phyloP scores from a whole-genome alignment of 2,888 invertebrate genomes.

The Chrysopilus asiliformis region DNA sequence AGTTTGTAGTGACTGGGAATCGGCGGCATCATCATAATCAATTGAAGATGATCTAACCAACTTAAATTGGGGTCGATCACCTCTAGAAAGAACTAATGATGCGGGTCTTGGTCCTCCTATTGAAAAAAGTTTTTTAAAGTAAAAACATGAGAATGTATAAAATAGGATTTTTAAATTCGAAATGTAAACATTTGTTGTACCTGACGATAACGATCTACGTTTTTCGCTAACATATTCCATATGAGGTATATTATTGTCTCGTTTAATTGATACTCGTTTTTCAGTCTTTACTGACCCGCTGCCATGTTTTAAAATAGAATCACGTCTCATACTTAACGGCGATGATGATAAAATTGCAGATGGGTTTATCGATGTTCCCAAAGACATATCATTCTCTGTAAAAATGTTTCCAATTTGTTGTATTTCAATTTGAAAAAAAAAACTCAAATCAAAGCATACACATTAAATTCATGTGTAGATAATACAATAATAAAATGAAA shows the following conservation, averaged over 20 bases:
- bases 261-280: slow-evolving; percentile 34
- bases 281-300: slow-evolving; percentile 20
- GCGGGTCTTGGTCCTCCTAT: slow-evolving; percentile 35
- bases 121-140: no score
- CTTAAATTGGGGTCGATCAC: slow-evolving; percentile 30
- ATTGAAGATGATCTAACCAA: slow-evolving; percentile 33
- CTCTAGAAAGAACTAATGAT: slow-evolving; percentile 31
- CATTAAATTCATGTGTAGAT: neutral
- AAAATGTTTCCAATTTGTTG: slow-evolving; percentile 1
- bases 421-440: neutral
- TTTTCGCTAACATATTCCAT: slow-evolving; percentile 32
- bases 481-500: neutral
- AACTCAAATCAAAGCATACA: neutral
- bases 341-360: slow-evolving; percentile 15
- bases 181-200: slow-evolving; percentile 17
- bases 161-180: no score
- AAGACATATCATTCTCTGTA: slow-evolving; percentile 6
- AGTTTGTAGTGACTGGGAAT: slow-evolving; percentile 23
- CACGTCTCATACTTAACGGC: slow-evolving; percentile 20
- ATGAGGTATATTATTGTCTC: slow-evolving; percentile 21
- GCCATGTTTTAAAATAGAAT: slow-evolving; percentile 34
- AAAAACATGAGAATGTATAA: neutral
- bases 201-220: slow-evolving; percentile 23
- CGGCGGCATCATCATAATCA: slow-evolving; percentile 32
- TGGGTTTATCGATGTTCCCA: slow-evolving; percentile 15